These are phyloP conservation scores for Dinocampus coccinellae DNA, from an alignment of 2,888 invertebrate species.

Conservation along the genomic window DNA sequence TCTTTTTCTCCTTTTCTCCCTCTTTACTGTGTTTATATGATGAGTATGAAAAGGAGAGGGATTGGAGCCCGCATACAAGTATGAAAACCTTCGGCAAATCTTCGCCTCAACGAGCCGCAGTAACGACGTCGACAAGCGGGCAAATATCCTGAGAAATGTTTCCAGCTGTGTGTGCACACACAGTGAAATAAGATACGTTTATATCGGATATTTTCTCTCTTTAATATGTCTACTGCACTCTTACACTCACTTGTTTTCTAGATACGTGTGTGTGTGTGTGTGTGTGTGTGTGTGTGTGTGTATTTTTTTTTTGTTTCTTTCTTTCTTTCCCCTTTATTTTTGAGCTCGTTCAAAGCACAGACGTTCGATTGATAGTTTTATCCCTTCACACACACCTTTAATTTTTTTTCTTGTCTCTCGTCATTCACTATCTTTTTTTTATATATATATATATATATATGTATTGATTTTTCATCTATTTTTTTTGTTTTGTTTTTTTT, in stretches of 20 bases:
- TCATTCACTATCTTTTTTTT: no score
- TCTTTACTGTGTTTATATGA: no score
- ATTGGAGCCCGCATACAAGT: slow-evolving; percentile 26
- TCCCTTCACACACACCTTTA: background rate
- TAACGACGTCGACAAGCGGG: slow-evolving; percentile 32
- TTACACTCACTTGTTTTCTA: no score
- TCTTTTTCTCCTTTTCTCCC: no score
- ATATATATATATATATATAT: no score
- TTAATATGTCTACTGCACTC: background rate
- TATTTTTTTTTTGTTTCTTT: no score
- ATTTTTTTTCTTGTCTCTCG: background rate
- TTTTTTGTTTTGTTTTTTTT: background rate
- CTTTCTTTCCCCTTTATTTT: background rate
- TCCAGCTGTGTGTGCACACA: slow-evolving; percentile 29
- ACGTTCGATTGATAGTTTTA: slow-evolving; percentile 12
- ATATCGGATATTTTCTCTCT: background rate
- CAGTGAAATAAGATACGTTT: slow-evolving; percentile 9
- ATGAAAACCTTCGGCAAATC: slow-evolving; percentile 9
- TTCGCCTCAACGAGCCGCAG: slow-evolving; percentile 22
- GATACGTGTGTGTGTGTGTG: no score
- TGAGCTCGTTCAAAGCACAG: background rate
- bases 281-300: no score
- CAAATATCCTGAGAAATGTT: slow-evolving; percentile 28
- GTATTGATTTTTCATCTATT: no score
- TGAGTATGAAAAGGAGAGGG: background rate